A percentile compares a stretch with the other conserved stretches of the same genome.
These are phyloP conservation scores for Chascanopsetta lugubris DNA, from an alignment of 2,113 vertebrate species.

Conservation along the genomic window DNA sequence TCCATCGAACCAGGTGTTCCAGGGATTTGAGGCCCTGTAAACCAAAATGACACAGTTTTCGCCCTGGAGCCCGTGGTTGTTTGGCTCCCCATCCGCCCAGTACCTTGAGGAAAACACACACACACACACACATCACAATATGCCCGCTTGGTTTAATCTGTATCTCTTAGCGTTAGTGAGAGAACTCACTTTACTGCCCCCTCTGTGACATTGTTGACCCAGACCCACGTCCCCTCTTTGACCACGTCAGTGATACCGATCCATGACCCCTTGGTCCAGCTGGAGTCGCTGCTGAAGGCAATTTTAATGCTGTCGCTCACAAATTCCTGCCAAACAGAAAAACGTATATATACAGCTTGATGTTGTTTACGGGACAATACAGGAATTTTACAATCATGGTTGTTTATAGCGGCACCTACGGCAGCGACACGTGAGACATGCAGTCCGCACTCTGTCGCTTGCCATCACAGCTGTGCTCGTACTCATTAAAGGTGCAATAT, in stretches of 20 bases:
- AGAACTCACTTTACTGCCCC: neutral
- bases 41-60: neutral
- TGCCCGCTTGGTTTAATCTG: neutral
- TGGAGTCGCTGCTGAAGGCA: accelerated
- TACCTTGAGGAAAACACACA: neutral
- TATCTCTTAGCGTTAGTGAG: neutral
- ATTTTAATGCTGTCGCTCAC: neutral
- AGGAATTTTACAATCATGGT: too few species aligned
- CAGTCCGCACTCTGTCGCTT: too few species aligned
- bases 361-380: too few species aligned
- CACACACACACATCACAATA: neutral
- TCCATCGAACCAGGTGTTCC: neutral
- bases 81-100: neutral
- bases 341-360: too few species aligned
- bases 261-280: neutral
- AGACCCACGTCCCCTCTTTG: neutral
- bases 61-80: neutral
- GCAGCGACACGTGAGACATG: too few species aligned
- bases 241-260: neutral
- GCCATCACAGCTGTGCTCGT: too few species aligned
- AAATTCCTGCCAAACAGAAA: neutral
- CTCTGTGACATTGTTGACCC: neutral
- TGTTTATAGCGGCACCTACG: too few species aligned
- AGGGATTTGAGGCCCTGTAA: neutral
- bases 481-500: too few species aligned